A percentile compares a stretch with the other conserved stretches of the same genome.
These are phyloP conservation scores for Temnothorax longispinosus DNA, from an alignment of 1,140 invertebrate genomes.

Conservation along the genomic window DNA sequence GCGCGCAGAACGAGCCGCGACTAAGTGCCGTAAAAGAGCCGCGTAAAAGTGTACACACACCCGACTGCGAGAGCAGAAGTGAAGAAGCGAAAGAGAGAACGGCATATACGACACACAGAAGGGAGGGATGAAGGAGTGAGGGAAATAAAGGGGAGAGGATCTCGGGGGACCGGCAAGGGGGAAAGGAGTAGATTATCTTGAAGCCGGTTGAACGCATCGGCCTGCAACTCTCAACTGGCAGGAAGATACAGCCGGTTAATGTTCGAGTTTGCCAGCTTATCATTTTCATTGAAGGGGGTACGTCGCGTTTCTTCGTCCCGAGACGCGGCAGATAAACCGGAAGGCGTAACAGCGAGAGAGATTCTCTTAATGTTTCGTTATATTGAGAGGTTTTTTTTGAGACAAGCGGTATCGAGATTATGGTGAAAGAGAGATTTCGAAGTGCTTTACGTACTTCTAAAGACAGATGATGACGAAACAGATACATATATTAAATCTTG, in stretches of 20 bases:
- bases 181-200: conserved; percentile 53
- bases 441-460: background rate
- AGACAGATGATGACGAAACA: background rate
- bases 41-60: conserved; percentile 68
- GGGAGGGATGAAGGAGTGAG: conserved; percentile 11
- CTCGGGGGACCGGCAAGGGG: background rate
- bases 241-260: conserved; percentile 55
- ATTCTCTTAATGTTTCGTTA: conserved; percentile 18
- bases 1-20: conserved; percentile 65
- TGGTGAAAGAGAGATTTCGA: background rate
- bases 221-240: conserved; percentile 45
- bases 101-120: conserved; percentile 17
- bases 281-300: conserved; percentile 44
- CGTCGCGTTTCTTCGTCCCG: background rate
- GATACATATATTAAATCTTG: background rate
- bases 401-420: background rate
- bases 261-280: conserved; percentile 35
- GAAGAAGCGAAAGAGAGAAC: conserved; percentile 50
- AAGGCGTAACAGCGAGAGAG: background rate
- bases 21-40: conserved; percentile 72
- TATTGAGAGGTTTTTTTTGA: background rate
- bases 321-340: background rate
- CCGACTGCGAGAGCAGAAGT: conserved; percentile 45
- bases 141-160: conserved; percentile 30
- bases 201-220: conserved; percentile 52